A percentile compares a stretch with the other conserved stretches of the same genome.
Evolutionary conservation across 2,888 invertebrate genomes (phyloP).

Genomic region (Rhamnusium bicolor): DNA sequence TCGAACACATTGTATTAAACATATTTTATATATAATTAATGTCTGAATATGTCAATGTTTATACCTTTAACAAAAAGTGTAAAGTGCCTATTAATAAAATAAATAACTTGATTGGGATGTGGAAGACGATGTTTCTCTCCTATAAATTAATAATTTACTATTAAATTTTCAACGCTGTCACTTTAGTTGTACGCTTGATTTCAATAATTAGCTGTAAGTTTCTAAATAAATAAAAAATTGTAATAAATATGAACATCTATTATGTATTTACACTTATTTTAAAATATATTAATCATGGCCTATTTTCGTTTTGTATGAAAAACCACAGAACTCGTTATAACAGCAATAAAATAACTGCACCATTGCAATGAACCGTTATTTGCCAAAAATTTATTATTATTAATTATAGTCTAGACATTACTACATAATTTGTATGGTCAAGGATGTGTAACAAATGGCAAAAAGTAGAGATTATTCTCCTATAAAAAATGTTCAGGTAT

Average conservation of each 20-base stretch:
- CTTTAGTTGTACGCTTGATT: neutral
- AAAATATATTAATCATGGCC: neutral
- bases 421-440: conserved; percentile 44
- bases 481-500: neutral
- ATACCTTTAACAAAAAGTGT: neutral
- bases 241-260: neutral
- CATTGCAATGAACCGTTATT: conserved; percentile 41
- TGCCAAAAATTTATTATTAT: conserved; percentile 48
- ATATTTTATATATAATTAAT: conserved; percentile 19
- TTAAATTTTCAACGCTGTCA: conserved; percentile 30
- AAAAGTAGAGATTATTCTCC: conserved; percentile 7
- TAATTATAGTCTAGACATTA: conserved; percentile 43
- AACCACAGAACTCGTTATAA: neutral
- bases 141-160: conserved; percentile 15
- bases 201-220: conserved; percentile 1
- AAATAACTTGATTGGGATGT: conserved; percentile 20
- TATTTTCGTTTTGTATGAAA: neutral
- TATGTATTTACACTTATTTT: neutral
- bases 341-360: conserved; percentile 41
- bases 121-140: neutral
- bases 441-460: conserved; percentile 46
- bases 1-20: conserved; percentile 3
- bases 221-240: conserved; percentile 2
- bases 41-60: conserved; percentile 9
- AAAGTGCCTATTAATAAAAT: conserved; percentile 25